Evolutionary conservation across 2,888 invertebrate species (phyloP).

Genomic region (Parnassius glacialis): DNA sequence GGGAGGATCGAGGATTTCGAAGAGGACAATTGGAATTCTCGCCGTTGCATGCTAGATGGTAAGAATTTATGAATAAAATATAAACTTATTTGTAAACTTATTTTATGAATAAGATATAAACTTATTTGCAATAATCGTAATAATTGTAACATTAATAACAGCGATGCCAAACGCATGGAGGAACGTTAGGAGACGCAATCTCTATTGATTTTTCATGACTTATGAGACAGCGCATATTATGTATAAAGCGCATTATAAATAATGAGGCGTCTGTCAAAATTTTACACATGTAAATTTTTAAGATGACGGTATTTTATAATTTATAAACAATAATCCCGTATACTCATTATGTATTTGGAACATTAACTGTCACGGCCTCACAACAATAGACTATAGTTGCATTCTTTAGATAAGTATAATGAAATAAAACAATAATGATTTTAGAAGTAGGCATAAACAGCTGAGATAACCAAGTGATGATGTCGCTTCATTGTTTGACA

Average conservation of each 20-base stretch:
- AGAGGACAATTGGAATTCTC: slow-evolving; percentile 61
- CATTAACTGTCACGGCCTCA: slow-evolving; percentile 9
- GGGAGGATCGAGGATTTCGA: slow-evolving; percentile 58
- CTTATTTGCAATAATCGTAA: neutral
- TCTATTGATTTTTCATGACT: slow-evolving; percentile 38
- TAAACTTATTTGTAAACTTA: neutral
- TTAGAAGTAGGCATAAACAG: neutral
- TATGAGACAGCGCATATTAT: slow-evolving; percentile 31
- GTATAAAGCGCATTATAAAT: no score
- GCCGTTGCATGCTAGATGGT: slow-evolving; percentile 77
- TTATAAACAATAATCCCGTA: slow-evolving; percentile 6
- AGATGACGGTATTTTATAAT: slow-evolving; percentile 11
- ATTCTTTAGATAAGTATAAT: slow-evolving; percentile 11
- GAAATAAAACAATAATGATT: neutral
- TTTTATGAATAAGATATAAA: neutral
- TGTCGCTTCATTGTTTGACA: neutral
- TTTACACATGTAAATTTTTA: neutral
- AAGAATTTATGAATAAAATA: slow-evolving; percentile 36
- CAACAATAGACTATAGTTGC: slow-evolving; percentile 11
- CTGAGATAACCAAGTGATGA: neutral
- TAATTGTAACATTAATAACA: neutral
- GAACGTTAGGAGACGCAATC: slow-evolving; percentile 2
- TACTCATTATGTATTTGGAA: slow-evolving; percentile 1
- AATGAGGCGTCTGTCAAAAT: neutral
- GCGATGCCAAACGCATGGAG: slow-evolving; percentile 7